These are phyloP conservation scores for Kryptolebias marmoratus DNA, from an alignment of 2,113 vertebrate species.

Conservation along the genomic window DNA sequence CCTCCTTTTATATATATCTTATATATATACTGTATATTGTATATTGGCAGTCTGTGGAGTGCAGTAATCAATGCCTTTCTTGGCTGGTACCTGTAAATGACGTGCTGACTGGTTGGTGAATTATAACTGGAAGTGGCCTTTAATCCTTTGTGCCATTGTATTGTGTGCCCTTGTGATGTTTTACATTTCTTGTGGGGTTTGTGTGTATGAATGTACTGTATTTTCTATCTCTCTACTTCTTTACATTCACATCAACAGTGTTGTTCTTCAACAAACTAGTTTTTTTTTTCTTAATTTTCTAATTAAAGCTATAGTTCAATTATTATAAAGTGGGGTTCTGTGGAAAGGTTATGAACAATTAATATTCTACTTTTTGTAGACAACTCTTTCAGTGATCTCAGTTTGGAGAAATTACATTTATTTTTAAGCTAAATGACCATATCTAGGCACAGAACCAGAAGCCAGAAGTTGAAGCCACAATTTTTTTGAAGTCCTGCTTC, in stretches of 20 bases:
- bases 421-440: too few relatives aligned
- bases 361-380: too few relatives aligned
- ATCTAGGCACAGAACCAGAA: too few relatives aligned
- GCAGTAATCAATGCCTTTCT: constrained; percentile 76
- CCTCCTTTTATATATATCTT: constrained; percentile 63
- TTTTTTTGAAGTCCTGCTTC: too few relatives aligned
- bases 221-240: constrained; percentile 65
- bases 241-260: constrained; percentile 55
- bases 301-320: too few relatives aligned
- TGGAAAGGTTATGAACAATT: too few relatives aligned
- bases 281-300: background rate
- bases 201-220: constrained; percentile 75
- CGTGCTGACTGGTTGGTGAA: constrained; percentile 79
- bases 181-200: constrained; percentile 68
- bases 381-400: too few relatives aligned
- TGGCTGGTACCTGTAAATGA: constrained; percentile 80
- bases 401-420: too few relatives aligned
- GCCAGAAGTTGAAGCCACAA: too few relatives aligned
- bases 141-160: constrained; percentile 81
- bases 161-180: constrained; percentile 77
- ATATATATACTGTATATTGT: constrained; percentile 70
- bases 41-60: constrained; percentile 82
- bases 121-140: constrained; percentile 80
- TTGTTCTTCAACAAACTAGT: constrained; percentile 34
- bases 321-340: too few relatives aligned